Percentiles rank a stretch among this genome's conserved stretches.
phyloP scores from a whole-genome alignment of 2,113 vertebrate genomes.

The Melanerpes aurifrons region DNA sequence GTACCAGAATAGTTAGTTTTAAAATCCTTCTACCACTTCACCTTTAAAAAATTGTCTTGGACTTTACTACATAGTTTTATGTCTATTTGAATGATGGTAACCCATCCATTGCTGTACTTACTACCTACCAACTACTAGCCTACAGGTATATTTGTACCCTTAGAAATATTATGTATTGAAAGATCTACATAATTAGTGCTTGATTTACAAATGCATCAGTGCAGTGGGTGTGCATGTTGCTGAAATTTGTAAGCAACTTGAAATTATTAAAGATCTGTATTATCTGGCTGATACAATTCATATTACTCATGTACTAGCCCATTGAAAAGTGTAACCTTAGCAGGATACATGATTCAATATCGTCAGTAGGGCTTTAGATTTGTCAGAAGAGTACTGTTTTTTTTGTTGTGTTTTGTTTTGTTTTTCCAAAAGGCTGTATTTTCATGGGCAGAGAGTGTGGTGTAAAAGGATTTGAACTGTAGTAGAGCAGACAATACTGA shows the following conservation, averaged over 20 bases:
- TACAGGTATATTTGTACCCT: background rate
- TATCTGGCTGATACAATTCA: background rate
- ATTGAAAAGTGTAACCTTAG: background rate
- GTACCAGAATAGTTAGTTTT: background rate
- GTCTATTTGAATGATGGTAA: background rate
- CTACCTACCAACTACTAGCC: background rate
- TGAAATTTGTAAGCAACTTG: background rate
- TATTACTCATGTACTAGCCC: background rate
- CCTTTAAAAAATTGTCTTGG: background rate
- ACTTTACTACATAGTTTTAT: background rate
- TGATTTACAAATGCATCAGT: background rate
- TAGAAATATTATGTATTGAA: background rate
- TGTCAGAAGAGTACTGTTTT: background rate
- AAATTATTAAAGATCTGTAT: background rate
- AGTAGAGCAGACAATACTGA: conserved; percentile 24
- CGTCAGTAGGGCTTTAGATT: background rate
- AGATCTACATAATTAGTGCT: background rate
- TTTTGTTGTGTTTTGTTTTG: too few species aligned
- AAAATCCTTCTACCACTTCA: background rate
- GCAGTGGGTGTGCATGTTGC: background rate
- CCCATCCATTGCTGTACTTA: background rate
- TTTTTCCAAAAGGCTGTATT: background rate
- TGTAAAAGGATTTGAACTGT: conserved; percentile 33
- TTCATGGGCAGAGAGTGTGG: background rate
- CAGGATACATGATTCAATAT: background rate